Evolutionary conservation across 2,888 invertebrate genomes (phyloP), one percentile per base, ranked within the genome.

Genomic region (Hydrotaea diabolus): DNA sequence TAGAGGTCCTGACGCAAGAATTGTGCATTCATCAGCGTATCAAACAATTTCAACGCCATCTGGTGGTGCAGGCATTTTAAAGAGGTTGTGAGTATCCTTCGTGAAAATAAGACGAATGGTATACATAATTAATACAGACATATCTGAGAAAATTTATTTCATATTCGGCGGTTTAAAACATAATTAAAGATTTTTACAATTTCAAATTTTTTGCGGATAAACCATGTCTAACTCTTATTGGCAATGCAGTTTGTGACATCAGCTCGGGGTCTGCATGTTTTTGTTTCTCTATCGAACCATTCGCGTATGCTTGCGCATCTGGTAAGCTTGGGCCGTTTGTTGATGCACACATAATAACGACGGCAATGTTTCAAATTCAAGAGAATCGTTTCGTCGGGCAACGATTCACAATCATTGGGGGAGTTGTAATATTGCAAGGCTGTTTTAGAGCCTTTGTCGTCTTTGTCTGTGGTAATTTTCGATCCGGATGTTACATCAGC

Each of bases 351-450:
- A 43, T 77, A 80, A 23, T n/a, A 80, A 49, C 85, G 82, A 19
- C 80, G 57, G 23, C 85, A 83, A 17, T 78, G 75, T 26, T 9
- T 59, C 5, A 2, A 2, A 75, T 85, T 75, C 66, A 85, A 43
- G 5, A 85, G 23, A 55, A 80, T 66, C 7, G 64, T 72, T 0
- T 17, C 17, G 7, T 83, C 80, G 11, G 49, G 36, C n/a, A 83
- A 66, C 8, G 69, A 46, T 0, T 11, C 0, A 19, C 85, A 85
- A 23, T 80, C 83, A 11, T 13, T 80, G 15, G 75, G 9, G 3
- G 21, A 26, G 21, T 69, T 2, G 2, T 1, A 8, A 21, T 2
- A 74, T n/a, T 57, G 23, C 23, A 19, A n/a, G 4, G 19, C 8
- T 11, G 57, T 19, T 21, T 5, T 4, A 9, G 11, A 21, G 21